Base-by-base conservation (phyloP, 2,888 invertebrate species). In the Eurytoma adleriae region DNA sequence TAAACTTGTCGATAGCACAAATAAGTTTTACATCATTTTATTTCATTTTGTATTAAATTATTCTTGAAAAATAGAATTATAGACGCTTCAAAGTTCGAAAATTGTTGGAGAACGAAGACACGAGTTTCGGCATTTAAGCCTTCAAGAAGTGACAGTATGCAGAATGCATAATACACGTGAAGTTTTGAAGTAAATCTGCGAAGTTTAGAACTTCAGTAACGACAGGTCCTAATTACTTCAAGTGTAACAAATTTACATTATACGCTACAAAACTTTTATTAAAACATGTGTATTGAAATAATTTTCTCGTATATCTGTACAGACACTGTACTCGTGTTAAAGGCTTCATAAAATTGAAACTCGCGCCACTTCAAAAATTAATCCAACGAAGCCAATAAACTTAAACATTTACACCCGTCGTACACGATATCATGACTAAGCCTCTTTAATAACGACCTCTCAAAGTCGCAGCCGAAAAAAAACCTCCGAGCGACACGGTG, bases 101-200 rank as follows among this genome's bases (percentile, higher is more conserved):
- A 3, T 0, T 7, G 7, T 40, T 40, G 4, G 7, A 40, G 7
- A 3, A 40, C 0, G 3, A 1, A 40, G 7, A 40, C 40, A 40
- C 0, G 7, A 40, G 40, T 40, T 40, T 40, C 4, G 3, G 3
- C 4, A 40, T 40, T 40, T 40, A 40, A 40, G 40, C 7, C 4
- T 40, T 40, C 40, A 40, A 40, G 40, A 40, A 40, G 5, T 40
- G 40, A 40, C 40, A 40, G 5, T 7, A 7, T 40, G 7, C 0
- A 40, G 27, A 16, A 62, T 70, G 16, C 48, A 64, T 64, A 70
- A 77, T 56, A 56, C 48, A 64, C 62, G 70, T 77, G 40, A 64
- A 77, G 77, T 77, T 77, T 76, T 77, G 48, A 70, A 77, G 68
- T 68, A 75, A 68, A 70, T 77, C 70, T 54, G 66, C 30, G 10